These are phyloP conservation scores for Chitala chitala DNA, from an alignment of 2,113 vertebrate genomes.

Conservation along the genomic window DNA sequence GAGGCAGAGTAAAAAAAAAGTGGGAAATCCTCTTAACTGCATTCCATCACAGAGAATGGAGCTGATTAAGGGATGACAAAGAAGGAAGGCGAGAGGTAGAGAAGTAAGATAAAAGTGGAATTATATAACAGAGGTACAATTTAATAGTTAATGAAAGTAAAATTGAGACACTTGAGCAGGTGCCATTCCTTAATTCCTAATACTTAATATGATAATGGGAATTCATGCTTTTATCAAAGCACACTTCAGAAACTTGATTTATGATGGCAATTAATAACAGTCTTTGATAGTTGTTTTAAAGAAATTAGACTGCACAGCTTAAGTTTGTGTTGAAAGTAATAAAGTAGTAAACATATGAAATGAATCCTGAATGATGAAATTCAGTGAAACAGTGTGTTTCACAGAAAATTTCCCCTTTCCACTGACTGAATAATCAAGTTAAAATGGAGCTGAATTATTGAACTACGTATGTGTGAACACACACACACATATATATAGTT, in stretches of 20 bases:
- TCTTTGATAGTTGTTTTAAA: background rate
- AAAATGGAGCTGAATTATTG: background rate
- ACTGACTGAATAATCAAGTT: background rate
- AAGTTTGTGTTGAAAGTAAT: background rate
- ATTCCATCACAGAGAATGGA: too few relatives aligned
- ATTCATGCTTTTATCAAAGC: background rate
- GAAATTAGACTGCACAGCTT: background rate
- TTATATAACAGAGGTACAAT: background rate
- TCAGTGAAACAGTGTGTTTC: background rate
- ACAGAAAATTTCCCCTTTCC: background rate
- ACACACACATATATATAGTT: background rate
- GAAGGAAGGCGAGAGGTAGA: background rate
- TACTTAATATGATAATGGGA: constrained; percentile 1
- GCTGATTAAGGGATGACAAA: background rate
- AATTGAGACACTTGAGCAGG: background rate
- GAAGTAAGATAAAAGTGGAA: background rate
- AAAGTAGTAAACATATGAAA: background rate
- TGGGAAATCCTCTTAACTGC: background rate
- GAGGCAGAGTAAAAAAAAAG: background rate
- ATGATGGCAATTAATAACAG: background rate
- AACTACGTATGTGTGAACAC: background rate
- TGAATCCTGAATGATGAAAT: constrained; percentile 19
- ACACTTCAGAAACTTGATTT: background rate
- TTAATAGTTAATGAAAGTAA: background rate
- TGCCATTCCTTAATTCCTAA: background rate